Percentiles rank a stretch among this genome's conserved stretches.
Conservation (phyloP, 2,888 invertebrate species). For the Nomada flava region DNA sequence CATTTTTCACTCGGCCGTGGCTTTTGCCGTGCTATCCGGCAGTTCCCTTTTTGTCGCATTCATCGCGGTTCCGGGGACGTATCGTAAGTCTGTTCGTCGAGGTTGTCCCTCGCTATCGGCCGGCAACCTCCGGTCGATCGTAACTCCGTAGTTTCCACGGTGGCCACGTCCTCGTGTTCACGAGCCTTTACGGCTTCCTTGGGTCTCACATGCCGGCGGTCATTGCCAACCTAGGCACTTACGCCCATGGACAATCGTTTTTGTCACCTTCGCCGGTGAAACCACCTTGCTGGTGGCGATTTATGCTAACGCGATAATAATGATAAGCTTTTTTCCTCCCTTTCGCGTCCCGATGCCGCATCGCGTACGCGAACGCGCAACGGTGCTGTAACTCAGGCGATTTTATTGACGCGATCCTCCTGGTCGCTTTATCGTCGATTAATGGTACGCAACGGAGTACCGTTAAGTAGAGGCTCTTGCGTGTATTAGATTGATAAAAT, state of each 20-base stretch:
- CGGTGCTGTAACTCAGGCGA: slow-evolving; percentile 65
- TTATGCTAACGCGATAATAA: slow-evolving; percentile 74
- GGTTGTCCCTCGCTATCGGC: slow-evolving; percentile 22
- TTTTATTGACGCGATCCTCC: slow-evolving; percentile 68
- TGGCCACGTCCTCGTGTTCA: slow-evolving; percentile 69
- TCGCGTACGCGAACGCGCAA: slow-evolving; percentile 38
- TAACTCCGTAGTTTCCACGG: slow-evolving; percentile 67
- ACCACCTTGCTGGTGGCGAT: slow-evolving; percentile 46
- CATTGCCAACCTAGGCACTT: slow-evolving; percentile 65
- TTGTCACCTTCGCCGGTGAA: slow-evolving; percentile 55
- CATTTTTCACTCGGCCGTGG: slow-evolving; percentile 42
- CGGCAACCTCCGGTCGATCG: slow-evolving; percentile 32
- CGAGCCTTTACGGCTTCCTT: slow-evolving; percentile 67
- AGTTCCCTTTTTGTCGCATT: slow-evolving; percentile 55
- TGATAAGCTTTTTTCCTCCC: slow-evolving; percentile 68
- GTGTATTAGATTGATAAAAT: slow-evolving; percentile 66
- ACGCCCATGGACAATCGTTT: slow-evolving; percentile 64
- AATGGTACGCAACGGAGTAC: slow-evolving; percentile 62
- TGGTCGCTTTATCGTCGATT: slow-evolving; percentile 71
- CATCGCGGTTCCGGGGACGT: slow-evolving; percentile 55
- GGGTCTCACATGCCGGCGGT: slow-evolving; percentile 31
- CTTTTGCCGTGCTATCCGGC: slow-evolving; percentile 34
- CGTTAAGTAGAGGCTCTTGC: slow-evolving; percentile 41
- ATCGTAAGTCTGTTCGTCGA: slow-evolving; percentile 47
- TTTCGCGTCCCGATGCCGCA: slow-evolving; percentile 57